A percentile compares a stretch with the other conserved stretches of the same genome.
Evolutionary conservation across 1,140 invertebrate genomes (phyloP).

Genomic region (Danaus plexippus): DNA sequence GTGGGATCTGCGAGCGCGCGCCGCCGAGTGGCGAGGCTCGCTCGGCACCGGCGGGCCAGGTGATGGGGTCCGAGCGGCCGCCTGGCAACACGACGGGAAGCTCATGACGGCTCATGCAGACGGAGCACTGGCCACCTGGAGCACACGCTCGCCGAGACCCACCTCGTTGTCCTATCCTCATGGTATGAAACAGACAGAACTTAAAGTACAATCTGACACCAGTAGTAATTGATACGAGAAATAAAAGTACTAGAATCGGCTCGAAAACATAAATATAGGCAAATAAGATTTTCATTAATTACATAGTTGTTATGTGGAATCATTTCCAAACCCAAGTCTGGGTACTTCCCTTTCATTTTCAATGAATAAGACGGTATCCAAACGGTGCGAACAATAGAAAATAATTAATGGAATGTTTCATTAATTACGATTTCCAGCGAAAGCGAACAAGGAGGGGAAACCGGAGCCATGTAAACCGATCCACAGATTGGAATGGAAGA

Average conservation of each 20-base stretch:
- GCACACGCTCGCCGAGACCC: constrained; percentile 83
- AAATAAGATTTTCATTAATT: no score
- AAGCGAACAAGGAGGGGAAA: constrained; percentile 89
- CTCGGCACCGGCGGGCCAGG: constrained; percentile 70
- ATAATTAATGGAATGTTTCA: no score
- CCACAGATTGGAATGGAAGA: constrained; percentile 96
- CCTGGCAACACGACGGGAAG: constrained; percentile 98
- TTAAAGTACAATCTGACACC: no score
- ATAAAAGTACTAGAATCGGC: no score
- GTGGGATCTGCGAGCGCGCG: constrained; percentile 92
- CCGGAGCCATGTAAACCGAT: constrained; percentile 92
- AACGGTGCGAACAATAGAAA: no score
- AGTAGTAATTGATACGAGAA: no score
- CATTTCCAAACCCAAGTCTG: no score
- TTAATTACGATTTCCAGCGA: constrained; percentile 75
- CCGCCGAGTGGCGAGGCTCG: constrained; percentile 87
- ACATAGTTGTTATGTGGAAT: no score
- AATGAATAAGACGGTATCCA: no score
- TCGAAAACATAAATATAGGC: no score
- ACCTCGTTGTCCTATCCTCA: constrained; percentile 90
- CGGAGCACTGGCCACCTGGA: constrained; percentile 95
- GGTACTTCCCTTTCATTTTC: no score
- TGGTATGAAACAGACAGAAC: constrained; percentile 77
- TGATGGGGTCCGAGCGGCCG: constrained; percentile 87
- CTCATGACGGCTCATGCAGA: constrained; percentile 97